Evolutionary conservation across 2,797 vertebrate species (phyloP).

Genomic region (Lepilemur septentrionalis): DNA sequence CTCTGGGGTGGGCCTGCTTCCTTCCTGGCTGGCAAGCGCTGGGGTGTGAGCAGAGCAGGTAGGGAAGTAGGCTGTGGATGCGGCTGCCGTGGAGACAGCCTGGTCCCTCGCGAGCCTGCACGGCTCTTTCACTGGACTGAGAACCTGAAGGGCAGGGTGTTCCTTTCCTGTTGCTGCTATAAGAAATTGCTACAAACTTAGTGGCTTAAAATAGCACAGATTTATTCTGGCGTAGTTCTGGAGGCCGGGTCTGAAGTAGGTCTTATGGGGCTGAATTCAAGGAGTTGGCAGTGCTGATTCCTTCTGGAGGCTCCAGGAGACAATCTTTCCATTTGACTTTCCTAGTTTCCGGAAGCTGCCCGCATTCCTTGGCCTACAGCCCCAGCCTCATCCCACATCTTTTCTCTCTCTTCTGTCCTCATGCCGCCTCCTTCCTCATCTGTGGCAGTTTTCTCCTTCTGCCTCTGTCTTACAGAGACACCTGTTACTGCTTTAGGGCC

Average conservation of each 20-base stretch:
- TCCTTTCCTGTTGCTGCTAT: neutral
- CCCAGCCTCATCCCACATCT: neutral
- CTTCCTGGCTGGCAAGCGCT: neutral
- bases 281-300: neutral
- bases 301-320: neutral
- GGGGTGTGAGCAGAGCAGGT: neutral
- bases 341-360: neutral
- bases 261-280: neutral
- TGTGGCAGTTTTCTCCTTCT: neutral
- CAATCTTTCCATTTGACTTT: neutral
- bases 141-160: no score
- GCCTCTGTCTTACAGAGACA: neutral
- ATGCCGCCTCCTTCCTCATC: accelerated
- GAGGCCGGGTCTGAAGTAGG: neutral
- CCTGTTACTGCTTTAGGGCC: neutral
- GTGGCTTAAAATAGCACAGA: neutral
- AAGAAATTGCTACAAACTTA: neutral
- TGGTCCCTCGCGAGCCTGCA: neutral
- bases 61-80: neutral
- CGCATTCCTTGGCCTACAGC: neutral
- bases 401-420: neutral
- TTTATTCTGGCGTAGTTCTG: neutral
- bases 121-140: neutral
- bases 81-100: neutral
- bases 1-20: neutral